Conservation (phyloP, 2,113 vertebrate genomes). For the Anarhynchus alexandrinus region DNA sequence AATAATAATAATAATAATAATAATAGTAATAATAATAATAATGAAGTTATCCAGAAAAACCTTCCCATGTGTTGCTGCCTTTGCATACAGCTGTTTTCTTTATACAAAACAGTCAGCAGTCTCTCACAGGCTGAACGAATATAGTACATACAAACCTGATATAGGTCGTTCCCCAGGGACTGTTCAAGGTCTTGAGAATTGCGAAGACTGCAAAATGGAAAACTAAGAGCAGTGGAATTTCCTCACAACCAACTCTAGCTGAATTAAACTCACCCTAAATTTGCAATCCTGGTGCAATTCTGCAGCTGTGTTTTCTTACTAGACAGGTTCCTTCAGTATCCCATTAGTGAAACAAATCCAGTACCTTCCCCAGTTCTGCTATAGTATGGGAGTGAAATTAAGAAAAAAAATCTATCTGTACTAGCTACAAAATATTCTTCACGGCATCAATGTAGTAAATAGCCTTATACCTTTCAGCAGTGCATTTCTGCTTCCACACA, state of each 20-base stretch:
- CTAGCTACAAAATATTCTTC: background rate
- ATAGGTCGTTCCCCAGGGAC: background rate
- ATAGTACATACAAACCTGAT: background rate
- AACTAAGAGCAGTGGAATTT: background rate
- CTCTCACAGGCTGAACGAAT: background rate
- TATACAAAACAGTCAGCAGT: background rate
- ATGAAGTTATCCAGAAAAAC: background rate
- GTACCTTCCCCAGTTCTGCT: background rate
- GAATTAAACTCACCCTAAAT: background rate
- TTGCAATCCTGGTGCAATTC: background rate
- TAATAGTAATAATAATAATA: too few species aligned
- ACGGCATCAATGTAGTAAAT: background rate
- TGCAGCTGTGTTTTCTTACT: background rate
- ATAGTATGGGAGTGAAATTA: background rate
- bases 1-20: background rate
- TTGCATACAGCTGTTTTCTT: background rate
- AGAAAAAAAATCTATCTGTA: background rate
- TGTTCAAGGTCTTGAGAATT: background rate
- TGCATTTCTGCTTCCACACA: background rate
- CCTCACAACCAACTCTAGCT: background rate
- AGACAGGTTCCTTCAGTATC: background rate
- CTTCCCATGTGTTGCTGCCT: background rate
- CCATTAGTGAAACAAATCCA: background rate
- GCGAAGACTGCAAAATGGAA: background rate
- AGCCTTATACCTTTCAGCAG: background rate